Percentiles rank a stretch among this genome's conserved stretches.
Evolutionary conservation across 1,140 invertebrate genomes (phyloP).

Genomic region (Aphidius gifuensis): DNA sequence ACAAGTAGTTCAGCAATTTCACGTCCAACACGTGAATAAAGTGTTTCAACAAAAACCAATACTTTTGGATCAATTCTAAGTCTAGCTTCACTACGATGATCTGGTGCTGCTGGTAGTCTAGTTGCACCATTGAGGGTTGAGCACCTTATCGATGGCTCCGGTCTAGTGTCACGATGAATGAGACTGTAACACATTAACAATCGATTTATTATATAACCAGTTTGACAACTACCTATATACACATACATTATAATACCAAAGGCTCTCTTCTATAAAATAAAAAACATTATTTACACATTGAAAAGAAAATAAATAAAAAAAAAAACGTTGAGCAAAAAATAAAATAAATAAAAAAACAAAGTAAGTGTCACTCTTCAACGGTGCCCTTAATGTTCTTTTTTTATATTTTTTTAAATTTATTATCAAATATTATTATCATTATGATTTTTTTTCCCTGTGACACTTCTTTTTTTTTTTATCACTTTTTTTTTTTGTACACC

Average conservation of each 20-base stretch:
- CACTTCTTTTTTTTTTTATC: neutral
- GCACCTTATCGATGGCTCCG: slow-evolving; percentile 76
- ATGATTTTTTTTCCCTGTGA: neutral
- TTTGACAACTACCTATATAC: neutral
- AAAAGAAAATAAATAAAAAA: neutral
- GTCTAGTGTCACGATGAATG: slow-evolving; percentile 72
- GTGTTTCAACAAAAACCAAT: slow-evolving; percentile 92
- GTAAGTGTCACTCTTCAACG: neutral
- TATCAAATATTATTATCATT: neutral
- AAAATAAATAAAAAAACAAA: too few species aligned
- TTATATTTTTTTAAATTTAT: neutral
- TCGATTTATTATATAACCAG: slow-evolving; percentile 2
- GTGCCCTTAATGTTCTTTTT: neutral
- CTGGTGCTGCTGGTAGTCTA: slow-evolving; percentile 60
- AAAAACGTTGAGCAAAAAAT: too few species aligned
- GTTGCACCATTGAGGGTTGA: slow-evolving; percentile 65
- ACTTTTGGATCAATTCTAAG: slow-evolving; percentile 87
- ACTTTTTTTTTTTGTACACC: neutral
- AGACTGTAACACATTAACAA: slow-evolving; percentile 57
- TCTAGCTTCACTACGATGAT: slow-evolving; percentile 79
- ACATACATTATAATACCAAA: neutral
- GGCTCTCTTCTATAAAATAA: too few species aligned
- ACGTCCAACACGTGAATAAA: slow-evolving; percentile 84
- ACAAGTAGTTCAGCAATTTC: slow-evolving; percentile 91
- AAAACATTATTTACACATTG: too few species aligned